These are phyloP conservation scores for Pentalonia nigronervosa DNA, from an alignment of 1,140 invertebrate genomes.

Conservation along the genomic window DNA sequence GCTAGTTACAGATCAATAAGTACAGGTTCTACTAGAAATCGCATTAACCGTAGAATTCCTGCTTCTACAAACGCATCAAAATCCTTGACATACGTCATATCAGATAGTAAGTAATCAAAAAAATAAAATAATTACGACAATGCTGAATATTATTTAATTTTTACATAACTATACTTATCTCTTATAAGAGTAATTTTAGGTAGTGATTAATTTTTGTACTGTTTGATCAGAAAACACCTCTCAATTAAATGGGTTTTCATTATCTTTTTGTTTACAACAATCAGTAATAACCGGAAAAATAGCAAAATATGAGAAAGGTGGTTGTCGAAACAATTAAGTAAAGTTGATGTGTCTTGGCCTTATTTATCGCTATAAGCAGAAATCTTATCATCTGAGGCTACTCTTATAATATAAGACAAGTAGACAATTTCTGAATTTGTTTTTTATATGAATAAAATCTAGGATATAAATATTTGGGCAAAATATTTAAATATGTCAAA, in stretches of 20 bases:
- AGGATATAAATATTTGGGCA: no score
- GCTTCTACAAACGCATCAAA: not conserved
- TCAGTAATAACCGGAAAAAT: no score
- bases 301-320: no score
- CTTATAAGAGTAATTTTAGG: not conserved
- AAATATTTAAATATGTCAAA: not conserved
- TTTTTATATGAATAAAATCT: not conserved
- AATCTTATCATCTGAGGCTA: no score
- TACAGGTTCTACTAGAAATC: not conserved
- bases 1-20: not conserved
- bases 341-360: not conserved
- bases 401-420: no score
- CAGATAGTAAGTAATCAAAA: not conserved
- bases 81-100: not conserved
- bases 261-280: no score
- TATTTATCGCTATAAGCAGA: not conserved
- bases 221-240: not conserved
- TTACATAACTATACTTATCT: not conserved
- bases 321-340: no score
- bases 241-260: no score
- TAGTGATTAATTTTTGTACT: not conserved
- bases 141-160: not conserved
- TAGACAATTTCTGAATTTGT: not conserved
- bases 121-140: not conserved
- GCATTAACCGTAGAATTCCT: not conserved